phyloP scores from a whole-genome alignment of 2,888 invertebrate genomes.

The Kryphioiulus occultus region DNA sequence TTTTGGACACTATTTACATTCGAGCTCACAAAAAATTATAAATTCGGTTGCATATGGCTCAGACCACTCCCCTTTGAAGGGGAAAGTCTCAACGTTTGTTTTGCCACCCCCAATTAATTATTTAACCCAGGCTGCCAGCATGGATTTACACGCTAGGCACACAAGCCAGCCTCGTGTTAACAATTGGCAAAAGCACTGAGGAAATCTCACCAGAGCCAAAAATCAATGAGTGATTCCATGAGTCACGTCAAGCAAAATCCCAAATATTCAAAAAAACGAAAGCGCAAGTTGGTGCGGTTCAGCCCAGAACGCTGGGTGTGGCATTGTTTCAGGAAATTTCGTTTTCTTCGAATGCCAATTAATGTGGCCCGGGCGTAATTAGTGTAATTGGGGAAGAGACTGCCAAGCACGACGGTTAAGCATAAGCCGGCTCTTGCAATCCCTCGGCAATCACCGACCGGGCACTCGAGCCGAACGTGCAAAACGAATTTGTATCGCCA shows the following conservation, averaged over 20 bases:
- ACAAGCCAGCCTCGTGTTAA: not conserved
- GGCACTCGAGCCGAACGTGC: too few species aligned
- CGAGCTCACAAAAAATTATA: not conserved
- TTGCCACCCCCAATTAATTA: not conserved
- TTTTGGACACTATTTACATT: too few species aligned
- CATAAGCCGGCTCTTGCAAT: not conserved
- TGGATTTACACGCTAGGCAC: not conserved
- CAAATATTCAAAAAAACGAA: not conserved
- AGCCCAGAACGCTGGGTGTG: not conserved
- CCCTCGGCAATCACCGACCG: too few species aligned
- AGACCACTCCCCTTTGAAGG: not conserved
- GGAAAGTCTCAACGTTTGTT: not conserved
- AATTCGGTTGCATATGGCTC: not conserved
- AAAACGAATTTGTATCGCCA: too few species aligned
- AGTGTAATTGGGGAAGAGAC: not conserved
- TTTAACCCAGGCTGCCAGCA: not conserved
- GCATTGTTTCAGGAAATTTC: not conserved
- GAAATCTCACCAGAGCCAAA: not conserved
- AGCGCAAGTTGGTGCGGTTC: not conserved
- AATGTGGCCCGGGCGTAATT: not conserved
- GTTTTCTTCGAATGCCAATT: not conserved
- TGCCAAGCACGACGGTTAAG: not conserved
- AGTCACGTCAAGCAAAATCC: conserved; percentile 36
- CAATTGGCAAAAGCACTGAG: not conserved
- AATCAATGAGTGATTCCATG: conserved; percentile 10